Evolutionary conservation across 1,140 invertebrate species (phyloP).

Genomic region (Tyrophagus putrescentiae): DNA sequence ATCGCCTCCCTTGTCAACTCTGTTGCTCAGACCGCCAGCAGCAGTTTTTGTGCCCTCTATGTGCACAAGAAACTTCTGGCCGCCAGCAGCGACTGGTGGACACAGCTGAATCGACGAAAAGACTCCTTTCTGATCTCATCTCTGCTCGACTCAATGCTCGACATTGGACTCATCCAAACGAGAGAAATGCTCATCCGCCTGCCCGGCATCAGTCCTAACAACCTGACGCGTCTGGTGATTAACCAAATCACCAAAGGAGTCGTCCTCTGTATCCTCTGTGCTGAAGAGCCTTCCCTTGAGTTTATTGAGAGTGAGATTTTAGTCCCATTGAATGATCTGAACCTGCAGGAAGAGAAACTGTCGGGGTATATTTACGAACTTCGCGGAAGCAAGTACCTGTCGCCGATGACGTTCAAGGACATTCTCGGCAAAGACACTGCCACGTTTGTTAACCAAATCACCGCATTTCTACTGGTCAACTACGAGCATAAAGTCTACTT

Average conservation of each 20-base stretch:
- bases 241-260: conserved; percentile 2
- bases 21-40: conserved; percentile 4
- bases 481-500: background rate
- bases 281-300: conserved; percentile 9
- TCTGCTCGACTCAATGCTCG: conserved; percentile 14
- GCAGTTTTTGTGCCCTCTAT: conserved; percentile 10
- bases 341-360: conserved; percentile 17
- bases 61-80: conserved; percentile 10
- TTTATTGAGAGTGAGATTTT: conserved; percentile 3
- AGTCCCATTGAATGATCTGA: conserved; percentile 7
- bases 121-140: conserved; percentile 8
- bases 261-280: conserved; percentile 16
- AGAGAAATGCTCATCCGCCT: conserved; percentile 17
- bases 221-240: background rate
- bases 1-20: conserved; percentile 4
- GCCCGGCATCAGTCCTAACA: conserved; percentile 19
- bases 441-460: background rate
- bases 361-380: conserved; percentile 3
- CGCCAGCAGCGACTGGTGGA: conserved; percentile 22
- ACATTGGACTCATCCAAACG: background rate
- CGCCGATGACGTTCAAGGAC: background rate
- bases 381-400: background rate
- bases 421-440: background rate
- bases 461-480: conserved; percentile 2
- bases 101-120: background rate